Conservation (phyloP, 2,797 vertebrate genomes). For the Microtus californicus region DNA sequence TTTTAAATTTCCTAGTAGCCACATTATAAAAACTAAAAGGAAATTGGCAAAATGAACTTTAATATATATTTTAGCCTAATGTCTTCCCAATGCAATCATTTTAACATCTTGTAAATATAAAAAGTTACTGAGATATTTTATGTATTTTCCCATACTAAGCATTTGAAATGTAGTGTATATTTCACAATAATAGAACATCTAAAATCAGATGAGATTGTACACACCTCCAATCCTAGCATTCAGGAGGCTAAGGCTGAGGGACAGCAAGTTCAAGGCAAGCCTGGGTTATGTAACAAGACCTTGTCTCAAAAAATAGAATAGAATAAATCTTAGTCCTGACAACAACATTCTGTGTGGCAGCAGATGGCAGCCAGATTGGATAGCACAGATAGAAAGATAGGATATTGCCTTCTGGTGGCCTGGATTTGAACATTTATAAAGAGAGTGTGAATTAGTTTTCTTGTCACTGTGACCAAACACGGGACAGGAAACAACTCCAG, state of each 20-base stretch:
- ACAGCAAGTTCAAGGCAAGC: neutral
- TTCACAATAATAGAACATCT: neutral
- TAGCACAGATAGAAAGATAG: neutral
- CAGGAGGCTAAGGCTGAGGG: too few species aligned
- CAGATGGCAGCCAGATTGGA: neutral
- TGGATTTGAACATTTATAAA: conserved; percentile 4
- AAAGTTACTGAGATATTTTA: neutral
- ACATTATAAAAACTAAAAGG: neutral
- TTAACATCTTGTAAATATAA: neutral
- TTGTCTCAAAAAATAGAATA: neutral
- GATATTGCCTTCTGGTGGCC: neutral
- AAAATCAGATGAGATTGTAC: neutral
- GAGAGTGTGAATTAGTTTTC: neutral
- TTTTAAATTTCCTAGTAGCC: neutral
- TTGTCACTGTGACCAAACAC: neutral
- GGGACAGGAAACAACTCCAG: neutral
- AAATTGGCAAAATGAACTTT: neutral
- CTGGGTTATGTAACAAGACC: neutral
- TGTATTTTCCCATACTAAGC: neutral
- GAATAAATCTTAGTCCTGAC: neutral
- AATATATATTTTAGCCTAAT: neutral
- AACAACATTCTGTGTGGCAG: neutral
- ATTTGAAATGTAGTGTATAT: neutral
- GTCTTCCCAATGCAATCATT: neutral
- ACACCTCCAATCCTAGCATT: neutral